Conservation (phyloP, 2,113 vertebrate genomes). For the Galeopterus variegatus region DNA sequence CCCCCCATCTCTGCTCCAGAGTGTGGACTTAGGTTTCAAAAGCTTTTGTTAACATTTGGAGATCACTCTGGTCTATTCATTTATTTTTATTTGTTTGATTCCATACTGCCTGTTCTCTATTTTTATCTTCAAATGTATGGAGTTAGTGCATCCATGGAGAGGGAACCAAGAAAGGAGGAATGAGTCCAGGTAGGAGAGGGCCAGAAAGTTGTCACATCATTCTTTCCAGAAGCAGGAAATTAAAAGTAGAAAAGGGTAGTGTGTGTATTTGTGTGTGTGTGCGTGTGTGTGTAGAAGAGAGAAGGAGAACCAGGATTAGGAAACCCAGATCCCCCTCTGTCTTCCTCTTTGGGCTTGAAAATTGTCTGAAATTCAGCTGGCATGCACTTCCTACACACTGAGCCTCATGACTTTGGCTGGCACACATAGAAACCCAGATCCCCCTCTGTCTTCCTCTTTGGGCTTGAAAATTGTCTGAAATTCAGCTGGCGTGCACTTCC, state of each 20-base stretch:
- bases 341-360: constrained; percentile 50
- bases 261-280: background rate
- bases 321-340: background rate
- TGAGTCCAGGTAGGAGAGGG: background rate
- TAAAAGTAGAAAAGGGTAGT: constrained; percentile 5
- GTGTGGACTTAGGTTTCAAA: constrained; percentile 12
- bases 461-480: constrained; percentile 65
- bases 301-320: background rate
- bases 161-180: background rate
- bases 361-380: constrained; percentile 65
- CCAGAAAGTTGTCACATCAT: background rate
- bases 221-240: constrained; percentile 65
- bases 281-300: background rate
- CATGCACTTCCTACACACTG: constrained; percentile 30
- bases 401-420: constrained; percentile 69
- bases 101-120: background rate
- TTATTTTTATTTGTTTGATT: constrained; percentile 16
- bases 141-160: background rate
- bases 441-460: background rate
- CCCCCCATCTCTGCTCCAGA: background rate
- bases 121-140: background rate
- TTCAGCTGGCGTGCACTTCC: constrained; percentile 59
- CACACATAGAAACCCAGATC: constrained; percentile 26
- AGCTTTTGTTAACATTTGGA: background rate
- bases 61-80: background rate